phyloP scores from a whole-genome alignment of 2,888 invertebrate genomes.

The Oligia fasciuncula region DNA sequence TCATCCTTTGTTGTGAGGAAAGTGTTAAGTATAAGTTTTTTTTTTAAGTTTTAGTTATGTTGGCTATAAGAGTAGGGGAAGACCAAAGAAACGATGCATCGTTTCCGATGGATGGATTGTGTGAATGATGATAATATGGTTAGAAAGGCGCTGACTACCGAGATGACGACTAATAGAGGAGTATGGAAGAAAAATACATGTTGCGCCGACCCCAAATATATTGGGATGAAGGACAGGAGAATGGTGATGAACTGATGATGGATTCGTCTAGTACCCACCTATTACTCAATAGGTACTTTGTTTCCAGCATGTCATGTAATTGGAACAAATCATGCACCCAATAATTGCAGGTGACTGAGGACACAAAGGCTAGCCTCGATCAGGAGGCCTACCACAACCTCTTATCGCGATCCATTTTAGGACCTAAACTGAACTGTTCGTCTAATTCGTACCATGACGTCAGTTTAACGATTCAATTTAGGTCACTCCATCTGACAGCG shows the following conservation, averaged over 20 bases:
- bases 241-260: too few species aligned
- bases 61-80: not conserved
- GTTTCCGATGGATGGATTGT: not conserved
- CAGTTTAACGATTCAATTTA: too few species aligned
- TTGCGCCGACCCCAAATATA: not conserved
- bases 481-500: too few species aligned
- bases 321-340: conserved; percentile 64
- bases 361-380: conserved; percentile 80
- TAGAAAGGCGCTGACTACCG: not conserved
- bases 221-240: not conserved
- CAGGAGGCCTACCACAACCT: too few species aligned
- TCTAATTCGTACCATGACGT: too few species aligned
- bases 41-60: too few species aligned
- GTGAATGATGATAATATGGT: not conserved
- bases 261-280: not conserved
- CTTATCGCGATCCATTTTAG: too few species aligned
- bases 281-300: conserved; percentile 8
- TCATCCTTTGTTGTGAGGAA: not conserved
- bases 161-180: too few species aligned
- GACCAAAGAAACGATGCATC: not conserved
- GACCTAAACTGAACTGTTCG: too few species aligned
- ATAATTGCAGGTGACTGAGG: conserved; percentile 74
- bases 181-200: too few species aligned
- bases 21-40: too few species aligned
- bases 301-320: conserved; percentile 38